Evolutionary conservation across 2,888 invertebrate species (phyloP), one percentile per base, ranked within the genome.

Genomic region (Sturmia bella): DNA sequence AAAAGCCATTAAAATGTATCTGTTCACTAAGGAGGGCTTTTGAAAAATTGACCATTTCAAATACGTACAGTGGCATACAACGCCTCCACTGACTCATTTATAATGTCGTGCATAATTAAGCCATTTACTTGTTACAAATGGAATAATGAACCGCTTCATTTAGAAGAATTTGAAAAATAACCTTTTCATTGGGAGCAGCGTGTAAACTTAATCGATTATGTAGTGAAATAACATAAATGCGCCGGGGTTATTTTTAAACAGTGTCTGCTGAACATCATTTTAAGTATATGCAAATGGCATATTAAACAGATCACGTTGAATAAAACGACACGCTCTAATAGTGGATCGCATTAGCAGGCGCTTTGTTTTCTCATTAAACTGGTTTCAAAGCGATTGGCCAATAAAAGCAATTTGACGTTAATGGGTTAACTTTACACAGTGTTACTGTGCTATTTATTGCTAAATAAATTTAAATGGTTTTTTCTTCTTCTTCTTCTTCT

Each of bases 401-500:
- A 52, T 70, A 41, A 45, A 32, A 43, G 13, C 13, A 7, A 64
- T 2, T 17, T 43, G 17, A 15, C 48, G 24, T 21, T 57, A 59
- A 75, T 59, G 82, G 78, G 74, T 82, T 78, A 82, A 78, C 66
- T 37, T 54, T 17, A 13, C n/a, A 13, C 64, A 64, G 59, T 70
- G 64, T 82, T 78, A 63, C 70, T 54, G 43, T 27, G 70, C 70
- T 54, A 70, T 82, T 78, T 74, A 66, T 70, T 72, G 41, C 54
- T 63, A 48, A 48, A 66, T 70, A 78, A 70, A 78, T 69, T 37
- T 70, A 74, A 78, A 75, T 64, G 21, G 66, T 48, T 76, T 66
- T 54, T 24, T 24, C 32, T 63, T 76, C 15, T 57, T 59, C 12
- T 66, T 56, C 61, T 77, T 77, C n/a, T n/a, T n/a, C n/a, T n/a